Evolutionary conservation across 2,888 invertebrate species (phyloP).

Genomic region (Pseudanteris insignis): DNA sequence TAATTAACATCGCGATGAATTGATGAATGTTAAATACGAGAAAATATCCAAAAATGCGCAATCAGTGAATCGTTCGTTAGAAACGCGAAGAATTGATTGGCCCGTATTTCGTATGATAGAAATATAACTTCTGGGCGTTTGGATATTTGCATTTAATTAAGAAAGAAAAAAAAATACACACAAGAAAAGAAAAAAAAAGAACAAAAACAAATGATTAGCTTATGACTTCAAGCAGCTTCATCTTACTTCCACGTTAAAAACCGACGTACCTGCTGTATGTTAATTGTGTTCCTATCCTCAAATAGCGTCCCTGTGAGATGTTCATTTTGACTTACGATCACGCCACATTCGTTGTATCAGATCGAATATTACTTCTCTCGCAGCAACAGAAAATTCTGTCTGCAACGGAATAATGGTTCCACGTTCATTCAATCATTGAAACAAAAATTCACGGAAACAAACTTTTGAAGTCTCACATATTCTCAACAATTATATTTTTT

Average conservation of each 20-base stretch:
- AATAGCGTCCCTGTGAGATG: constrained; percentile 48
- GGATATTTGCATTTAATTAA: too few relatives aligned
- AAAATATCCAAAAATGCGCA: too few relatives aligned
- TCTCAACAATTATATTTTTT: too few relatives aligned
- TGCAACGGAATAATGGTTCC: constrained; percentile 30
- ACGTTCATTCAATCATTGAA: constrained; percentile 27
- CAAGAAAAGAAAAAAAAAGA: too few relatives aligned
- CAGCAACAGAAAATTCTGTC: constrained; percentile 26
- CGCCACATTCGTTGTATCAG: constrained; percentile 24
- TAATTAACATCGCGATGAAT: too few relatives aligned
- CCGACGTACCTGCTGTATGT: constrained; percentile 44
- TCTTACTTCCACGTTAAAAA: constrained; percentile 47
- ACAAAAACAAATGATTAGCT: constrained; percentile 47
- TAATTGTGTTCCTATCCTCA: constrained; percentile 44
- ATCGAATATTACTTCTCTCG: constrained; percentile 18
- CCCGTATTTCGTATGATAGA: too few relatives aligned
- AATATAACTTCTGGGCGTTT: too few relatives aligned
- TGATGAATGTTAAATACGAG: too few relatives aligned
- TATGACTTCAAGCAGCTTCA: constrained; percentile 52
- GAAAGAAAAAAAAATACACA: too few relatives aligned
- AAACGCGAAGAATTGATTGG: too few relatives aligned
- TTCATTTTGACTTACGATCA: constrained; percentile 44
- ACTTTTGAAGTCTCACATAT: constrained; percentile 30
- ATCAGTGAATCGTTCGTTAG: too few relatives aligned
- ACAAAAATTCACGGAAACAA: too few relatives aligned